Conservation (phyloP, 2,113 vertebrate species). For the Mobula hypostoma region DNA sequence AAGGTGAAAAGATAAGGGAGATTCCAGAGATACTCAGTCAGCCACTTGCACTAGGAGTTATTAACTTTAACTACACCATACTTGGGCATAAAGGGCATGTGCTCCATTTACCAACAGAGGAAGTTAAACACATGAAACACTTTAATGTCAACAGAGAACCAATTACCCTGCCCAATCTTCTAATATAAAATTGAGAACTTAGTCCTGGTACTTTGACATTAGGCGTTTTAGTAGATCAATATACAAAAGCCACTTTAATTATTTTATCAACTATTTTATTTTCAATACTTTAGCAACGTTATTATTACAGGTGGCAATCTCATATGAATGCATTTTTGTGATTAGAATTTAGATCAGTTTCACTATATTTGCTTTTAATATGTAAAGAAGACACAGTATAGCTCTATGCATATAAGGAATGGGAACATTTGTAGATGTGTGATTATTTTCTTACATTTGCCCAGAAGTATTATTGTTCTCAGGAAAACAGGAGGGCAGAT, state of each 20-base stretch:
- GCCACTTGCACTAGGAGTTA: background rate
- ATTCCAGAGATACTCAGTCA: background rate
- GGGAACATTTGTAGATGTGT: background rate
- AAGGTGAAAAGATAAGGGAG: conserved; percentile 25
- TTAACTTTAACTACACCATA: background rate
- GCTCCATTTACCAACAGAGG: background rate
- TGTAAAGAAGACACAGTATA: background rate
- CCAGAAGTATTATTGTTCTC: background rate
- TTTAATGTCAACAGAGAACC: background rate
- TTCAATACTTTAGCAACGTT: background rate
- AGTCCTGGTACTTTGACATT: background rate
- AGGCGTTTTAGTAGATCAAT: background rate
- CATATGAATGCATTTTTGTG: background rate
- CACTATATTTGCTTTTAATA: background rate
- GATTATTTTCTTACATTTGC: background rate
- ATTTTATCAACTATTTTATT: background rate
- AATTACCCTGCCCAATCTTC: background rate
- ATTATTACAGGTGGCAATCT: background rate
- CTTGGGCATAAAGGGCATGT: background rate
- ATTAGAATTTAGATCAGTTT: background rate
- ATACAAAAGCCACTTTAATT: background rate
- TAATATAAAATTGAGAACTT: background rate
- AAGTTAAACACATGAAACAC: background rate
- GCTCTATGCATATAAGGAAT: no score
- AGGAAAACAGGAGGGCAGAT: background rate